phyloP scores from a whole-genome alignment of 2,888 invertebrate genomes.

The Danaus chrysippus region DNA sequence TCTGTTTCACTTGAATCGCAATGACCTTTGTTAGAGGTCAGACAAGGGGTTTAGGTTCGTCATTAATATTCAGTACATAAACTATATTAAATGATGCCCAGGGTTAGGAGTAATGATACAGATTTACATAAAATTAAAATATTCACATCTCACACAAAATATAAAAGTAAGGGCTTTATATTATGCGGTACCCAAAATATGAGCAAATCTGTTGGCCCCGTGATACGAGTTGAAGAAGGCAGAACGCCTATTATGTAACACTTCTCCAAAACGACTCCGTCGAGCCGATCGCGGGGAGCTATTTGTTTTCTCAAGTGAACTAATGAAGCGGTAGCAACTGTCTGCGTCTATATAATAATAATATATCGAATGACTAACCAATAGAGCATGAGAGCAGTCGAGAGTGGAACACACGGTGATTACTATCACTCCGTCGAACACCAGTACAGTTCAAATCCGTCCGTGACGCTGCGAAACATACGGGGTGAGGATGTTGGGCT shows the following conservation, averaged over 20 bases:
- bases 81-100: background rate
- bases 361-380: conserved; percentile 58
- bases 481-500: conserved; percentile 41
- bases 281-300: conserved; percentile 28
- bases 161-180: too few relatives aligned
- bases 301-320: conserved; percentile 22
- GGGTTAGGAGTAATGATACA: too few relatives aligned
- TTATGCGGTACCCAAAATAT: too few relatives aligned
- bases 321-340: conserved; percentile 24
- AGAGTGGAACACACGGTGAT: conserved; percentile 66
- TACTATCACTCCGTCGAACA: conserved; percentile 35
- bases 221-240: conserved; percentile 20
- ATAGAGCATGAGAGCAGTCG: conserved; percentile 73
- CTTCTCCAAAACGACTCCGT: conserved; percentile 30
- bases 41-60: conserved; percentile 4
- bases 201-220: background rate
- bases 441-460: conserved; percentile 29
- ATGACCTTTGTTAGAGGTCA: conserved; percentile 4
- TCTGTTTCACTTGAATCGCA: conserved; percentile 1
- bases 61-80: background rate
- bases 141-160: too few relatives aligned
- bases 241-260: conserved; percentile 41
- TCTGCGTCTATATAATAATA: conserved; percentile 20
- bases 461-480: conserved; percentile 46
- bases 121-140: too few relatives aligned